Evolutionary conservation across 1,140 invertebrate species (phyloP), one percentile per base, ranked within the genome.

Genomic region (Phocides pigmalion): DNA sequence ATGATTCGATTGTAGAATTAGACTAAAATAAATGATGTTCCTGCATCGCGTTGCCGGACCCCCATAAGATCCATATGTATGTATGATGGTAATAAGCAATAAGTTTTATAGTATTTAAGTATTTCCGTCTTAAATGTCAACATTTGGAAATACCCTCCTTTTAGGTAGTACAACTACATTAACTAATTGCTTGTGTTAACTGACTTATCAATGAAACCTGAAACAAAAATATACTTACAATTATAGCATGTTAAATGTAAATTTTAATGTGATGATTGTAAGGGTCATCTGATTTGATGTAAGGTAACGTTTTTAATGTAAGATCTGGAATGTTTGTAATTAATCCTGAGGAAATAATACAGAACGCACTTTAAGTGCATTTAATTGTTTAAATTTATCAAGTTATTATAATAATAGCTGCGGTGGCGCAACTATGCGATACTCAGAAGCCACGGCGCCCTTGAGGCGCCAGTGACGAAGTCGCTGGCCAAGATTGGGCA

Each of bases 311-410:
- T n/a, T 35, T 35, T 35, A 35, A 28, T 28, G 28, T 32, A 32
- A 9, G 3, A 8, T 8, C 9, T 32, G 28, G 1, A 35, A 35
- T 35, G 9, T 28, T 28, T 28, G 5, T 28, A 28, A 8, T n/a
- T n/a, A 8, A 6, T 28, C 25, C 25, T 3, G 25, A 28, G 6
- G 5, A 28, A 28, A 28, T n/a, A 35, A n/a, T n/a, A 12, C 9
- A 44, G 41, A 5, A 44, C 11, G 17, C 41, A 44, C 41, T 44
- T 16, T 44, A 44, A 44, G 41, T 44, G 41, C 20, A 44, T 8
- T 8, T 3, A 28, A 19, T 44, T 11, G 0, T 9, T 35, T 2
- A 8, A 35, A n/a, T 35, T 35, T n/a, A n/a, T 22, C 6, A 35
- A 35, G 1, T 11, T n/a, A n/a, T 35, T 35, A 12, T n/a, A 35